A percentile compares a stretch with the other conserved stretches of the same genome.
Evolutionary conservation across 1,140 invertebrate genomes (phyloP).

Genomic region (Drepana arcuata): DNA sequence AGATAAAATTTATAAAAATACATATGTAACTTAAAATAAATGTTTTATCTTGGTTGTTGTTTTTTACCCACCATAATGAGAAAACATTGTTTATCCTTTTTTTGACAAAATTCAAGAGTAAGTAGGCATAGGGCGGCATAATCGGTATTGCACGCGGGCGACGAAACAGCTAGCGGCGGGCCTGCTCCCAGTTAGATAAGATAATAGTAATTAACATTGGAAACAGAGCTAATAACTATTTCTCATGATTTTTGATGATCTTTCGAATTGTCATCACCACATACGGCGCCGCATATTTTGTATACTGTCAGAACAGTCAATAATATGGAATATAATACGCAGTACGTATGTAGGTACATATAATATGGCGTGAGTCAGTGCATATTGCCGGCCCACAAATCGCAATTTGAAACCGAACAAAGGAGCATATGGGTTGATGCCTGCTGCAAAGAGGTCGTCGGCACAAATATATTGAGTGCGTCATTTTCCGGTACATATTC

Average conservation of each 20-base stretch:
- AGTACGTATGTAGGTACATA: slow-evolving; percentile 11
- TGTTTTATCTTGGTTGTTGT: too few species aligned
- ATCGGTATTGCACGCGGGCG: too few species aligned
- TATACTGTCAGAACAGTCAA: background rate
- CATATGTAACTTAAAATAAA: too few species aligned
- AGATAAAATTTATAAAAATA: too few species aligned
- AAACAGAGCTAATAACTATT: background rate
- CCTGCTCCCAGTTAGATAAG: too few species aligned
- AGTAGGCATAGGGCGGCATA: too few species aligned
- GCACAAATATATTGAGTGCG: slow-evolving; percentile 30
- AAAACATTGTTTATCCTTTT: too few species aligned
- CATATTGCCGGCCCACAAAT: slow-evolving; percentile 44
- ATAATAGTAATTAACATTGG: background rate
- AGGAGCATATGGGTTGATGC: slow-evolving; percentile 33
- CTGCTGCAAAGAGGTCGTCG: slow-evolving; percentile 39
- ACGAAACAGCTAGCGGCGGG: too few species aligned
- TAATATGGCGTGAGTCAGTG: slow-evolving; percentile 51
- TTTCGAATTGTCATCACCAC: background rate
- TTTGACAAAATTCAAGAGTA: too few species aligned
- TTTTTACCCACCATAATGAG: too few species aligned
- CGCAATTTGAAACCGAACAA: slow-evolving; percentile 41
- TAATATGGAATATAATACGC: background rate
- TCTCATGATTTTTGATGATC: background rate
- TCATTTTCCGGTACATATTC: slow-evolving; percentile 41
- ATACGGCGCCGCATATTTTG: too few species aligned